Base-by-base conservation (phyloP, 2,113 vertebrate species). In the Clinocottus analis region DNA sequence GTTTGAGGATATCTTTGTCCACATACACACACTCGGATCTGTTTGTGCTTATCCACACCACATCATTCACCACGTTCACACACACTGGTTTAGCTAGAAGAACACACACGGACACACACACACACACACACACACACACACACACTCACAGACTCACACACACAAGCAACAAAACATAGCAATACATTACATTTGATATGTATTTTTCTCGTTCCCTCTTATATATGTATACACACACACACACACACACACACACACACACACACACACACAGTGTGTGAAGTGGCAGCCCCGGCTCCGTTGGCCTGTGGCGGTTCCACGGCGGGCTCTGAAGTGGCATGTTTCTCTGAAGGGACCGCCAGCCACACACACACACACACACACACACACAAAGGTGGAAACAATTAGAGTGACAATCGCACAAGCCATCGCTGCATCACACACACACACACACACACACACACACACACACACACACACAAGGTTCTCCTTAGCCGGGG, bases 361-460 rank as follows among this genome's bases (percentile, higher is more conserved):
- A 80, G 77, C 81, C 85, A 33, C 56, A 59, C 56, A 51, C 85
- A 83, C 75, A 72, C 72, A 72, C 58, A 61, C 69, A 72, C 82
- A 71, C 75, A 64, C 55, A 51, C 80, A 77, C 84, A 72, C 43
- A 82, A 85, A 88, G 80, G 91, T 92, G 92, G 92, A 92, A 94
- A 91, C 90, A 92, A 93, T 94, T 94, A 94, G 80, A 74, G 83
- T 89, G 89, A 92, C 91, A 93, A 91, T 93, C 87, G 59, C 84
- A 82, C 73, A 92, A 80, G 75, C 82, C 86, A 91, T 93, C 87
- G 74, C 86, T 80, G 80, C 79, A 65, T 78, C 79, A 65, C 87
- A 89, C 92, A 93, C 85, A 83, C 49, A 3, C 85, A 68, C 64
- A 79, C 86, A 86, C 82, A 89, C 41, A 89, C 41, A 43, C 74